A percentile compares a stretch with the other conserved stretches of the same genome.
Evolutionary conservation across 2,113 vertebrate species (phyloP).

Genomic region (Antigone vipio): DNA sequence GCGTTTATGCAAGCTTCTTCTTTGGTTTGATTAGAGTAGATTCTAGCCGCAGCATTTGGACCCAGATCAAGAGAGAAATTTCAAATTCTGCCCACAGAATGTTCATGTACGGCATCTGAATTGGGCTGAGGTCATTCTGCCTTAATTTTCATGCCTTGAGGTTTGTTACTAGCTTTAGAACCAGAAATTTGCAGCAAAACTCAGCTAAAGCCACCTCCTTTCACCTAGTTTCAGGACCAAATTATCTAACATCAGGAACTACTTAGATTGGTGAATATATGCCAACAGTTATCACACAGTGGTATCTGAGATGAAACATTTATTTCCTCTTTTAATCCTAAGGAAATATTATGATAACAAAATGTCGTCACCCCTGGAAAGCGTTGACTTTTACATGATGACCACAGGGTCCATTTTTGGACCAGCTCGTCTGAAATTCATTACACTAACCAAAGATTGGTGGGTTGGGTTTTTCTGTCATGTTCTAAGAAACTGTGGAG

Average conservation of each 20-base stretch:
- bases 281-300: conserved; percentile 1
- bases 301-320: neutral
- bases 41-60: conserved; percentile 32
- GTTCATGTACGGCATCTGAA: conserved; percentile 4
- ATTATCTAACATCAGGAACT: neutral
- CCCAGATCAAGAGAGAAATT: conserved; percentile 26
- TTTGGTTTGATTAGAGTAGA: conserved; percentile 42
- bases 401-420: conserved; percentile 19
- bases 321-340: conserved; percentile 40
- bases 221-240: conserved; percentile 16
- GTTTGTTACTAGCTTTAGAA: conserved; percentile 37
- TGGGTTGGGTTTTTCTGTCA: neutral
- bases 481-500: conserved; percentile 14
- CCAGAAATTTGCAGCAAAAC: conserved; percentile 3
- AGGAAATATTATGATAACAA: conserved; percentile 40
- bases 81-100: conserved; percentile 48
- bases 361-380: neutral
- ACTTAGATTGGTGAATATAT: neutral
- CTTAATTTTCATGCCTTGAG: conserved; percentile 39
- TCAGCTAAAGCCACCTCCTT: conserved; percentile 8
- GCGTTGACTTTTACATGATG: neutral
- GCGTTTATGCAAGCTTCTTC: conserved; percentile 22
- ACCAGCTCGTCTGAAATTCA: conserved; percentile 29
- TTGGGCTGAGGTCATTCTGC: conserved; percentile 41
- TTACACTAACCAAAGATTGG: conserved; percentile 6